phyloP scores from a whole-genome alignment of 2,797 vertebrate genomes.

The Muraenolepis orangiensis region DNA sequence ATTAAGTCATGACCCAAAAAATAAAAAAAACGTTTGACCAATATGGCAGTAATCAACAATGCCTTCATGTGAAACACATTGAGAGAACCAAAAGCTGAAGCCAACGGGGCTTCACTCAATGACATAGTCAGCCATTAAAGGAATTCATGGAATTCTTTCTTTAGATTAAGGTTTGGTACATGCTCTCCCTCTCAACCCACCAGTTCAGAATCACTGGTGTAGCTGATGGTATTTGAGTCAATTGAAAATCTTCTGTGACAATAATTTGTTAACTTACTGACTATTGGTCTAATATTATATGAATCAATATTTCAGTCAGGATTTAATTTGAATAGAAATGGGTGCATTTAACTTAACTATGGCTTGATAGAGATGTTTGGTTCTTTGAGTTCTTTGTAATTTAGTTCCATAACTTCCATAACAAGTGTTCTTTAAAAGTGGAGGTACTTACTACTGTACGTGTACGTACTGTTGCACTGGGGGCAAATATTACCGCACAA shows the following conservation, averaged over 20 bases:
- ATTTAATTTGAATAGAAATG: not conserved
- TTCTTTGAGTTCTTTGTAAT: conserved; percentile 59
- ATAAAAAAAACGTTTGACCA: no score
- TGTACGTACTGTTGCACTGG: conserved; percentile 55
- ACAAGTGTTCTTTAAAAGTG: conserved; percentile 29
- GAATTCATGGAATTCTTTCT: no score
- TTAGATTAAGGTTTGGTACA: no score
- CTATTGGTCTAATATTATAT: not conserved
- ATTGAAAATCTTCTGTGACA: not conserved
- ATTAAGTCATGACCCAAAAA: no score
- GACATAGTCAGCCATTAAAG: no score
- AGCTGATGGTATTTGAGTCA: not conserved
- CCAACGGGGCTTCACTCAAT: no score
- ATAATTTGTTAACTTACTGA: not conserved
- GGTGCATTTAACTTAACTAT: not conserved
- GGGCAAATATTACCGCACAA: conserved; percentile 32
- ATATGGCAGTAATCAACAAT: no score
- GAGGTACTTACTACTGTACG: conserved; percentile 16
- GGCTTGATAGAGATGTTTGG: conserved; percentile 46
- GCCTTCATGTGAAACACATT: no score
- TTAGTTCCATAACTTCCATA: conserved; percentile 27
- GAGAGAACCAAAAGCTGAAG: no score
- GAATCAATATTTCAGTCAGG: not conserved
- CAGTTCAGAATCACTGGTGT: no score
- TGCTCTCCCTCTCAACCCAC: no score